phyloP scores from a whole-genome alignment of 2,888 invertebrate genomes.

The Ariolimax columbianus region DNA sequence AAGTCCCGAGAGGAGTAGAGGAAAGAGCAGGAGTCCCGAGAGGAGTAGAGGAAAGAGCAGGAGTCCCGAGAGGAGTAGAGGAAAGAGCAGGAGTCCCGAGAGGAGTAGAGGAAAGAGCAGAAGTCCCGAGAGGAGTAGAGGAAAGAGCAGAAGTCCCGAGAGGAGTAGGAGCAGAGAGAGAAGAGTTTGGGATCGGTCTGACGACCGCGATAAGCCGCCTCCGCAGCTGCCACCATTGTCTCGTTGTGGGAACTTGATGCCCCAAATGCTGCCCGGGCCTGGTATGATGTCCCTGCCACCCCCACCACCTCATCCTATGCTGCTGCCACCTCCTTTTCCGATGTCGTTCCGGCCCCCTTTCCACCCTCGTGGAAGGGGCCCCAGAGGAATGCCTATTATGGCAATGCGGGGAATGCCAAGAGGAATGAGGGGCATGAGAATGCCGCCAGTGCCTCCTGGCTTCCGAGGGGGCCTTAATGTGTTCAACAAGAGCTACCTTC shows the following conservation, averaged over 20 bases:
- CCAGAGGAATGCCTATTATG: conserved; percentile 31
- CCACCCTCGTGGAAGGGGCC: conserved; percentile 23
- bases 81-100: background rate
- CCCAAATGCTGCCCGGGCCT: conserved; percentile 42
- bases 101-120: background rate
- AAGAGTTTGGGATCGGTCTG: background rate
- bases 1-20: background rate
- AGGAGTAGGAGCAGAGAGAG: conserved; percentile 26
- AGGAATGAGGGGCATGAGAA: conserved; percentile 38
- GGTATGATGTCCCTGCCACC: conserved; percentile 41
- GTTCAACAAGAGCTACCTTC: conserved; percentile 43
- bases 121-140: background rate
- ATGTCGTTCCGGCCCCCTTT: conserved; percentile 41
- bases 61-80: background rate
- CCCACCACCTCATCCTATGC: conserved; percentile 23
- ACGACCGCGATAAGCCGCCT: background rate
- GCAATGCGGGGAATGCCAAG: conserved; percentile 25
- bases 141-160: background rate
- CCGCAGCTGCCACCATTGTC: background rate
- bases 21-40: too few relatives aligned
- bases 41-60: background rate
- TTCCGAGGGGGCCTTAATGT: conserved; percentile 40
- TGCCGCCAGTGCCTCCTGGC: conserved; percentile 38
- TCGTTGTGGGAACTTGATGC: conserved; percentile 29
- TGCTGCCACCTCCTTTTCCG: conserved; percentile 31